These are phyloP conservation scores for Tachina lurida DNA, from an alignment of 2,888 invertebrate genomes.

Conservation along the genomic window DNA sequence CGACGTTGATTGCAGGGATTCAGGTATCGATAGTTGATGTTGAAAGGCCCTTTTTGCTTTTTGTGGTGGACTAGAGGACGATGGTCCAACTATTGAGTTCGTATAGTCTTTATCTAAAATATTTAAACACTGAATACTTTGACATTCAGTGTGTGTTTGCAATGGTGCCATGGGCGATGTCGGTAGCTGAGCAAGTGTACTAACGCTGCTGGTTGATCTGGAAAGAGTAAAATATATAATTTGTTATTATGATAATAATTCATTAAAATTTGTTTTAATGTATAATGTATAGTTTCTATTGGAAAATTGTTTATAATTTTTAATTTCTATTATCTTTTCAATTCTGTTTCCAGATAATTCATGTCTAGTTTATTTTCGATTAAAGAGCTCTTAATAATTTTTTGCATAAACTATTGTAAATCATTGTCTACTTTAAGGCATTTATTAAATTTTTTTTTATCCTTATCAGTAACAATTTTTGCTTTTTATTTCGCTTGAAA, in stretches of 20 bases:
- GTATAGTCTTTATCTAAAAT: constrained; percentile 74
- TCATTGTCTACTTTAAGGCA: constrained; percentile 31
- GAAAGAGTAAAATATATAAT: constrained; percentile 57
- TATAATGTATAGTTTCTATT: no score
- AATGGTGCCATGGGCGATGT: constrained; percentile 81
- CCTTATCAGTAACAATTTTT: constrained; percentile 25
- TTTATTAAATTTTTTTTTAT: neutral
- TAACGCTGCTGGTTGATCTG: constrained; percentile 81
- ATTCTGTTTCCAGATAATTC: no score
- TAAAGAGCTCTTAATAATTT: no score
- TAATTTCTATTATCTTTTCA: no score
- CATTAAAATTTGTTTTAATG: no score
- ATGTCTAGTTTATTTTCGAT: no score
- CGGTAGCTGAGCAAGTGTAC: constrained; percentile 78
- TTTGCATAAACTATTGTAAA: neutral
- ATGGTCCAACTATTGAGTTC: constrained; percentile 8
- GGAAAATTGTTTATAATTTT: no score
- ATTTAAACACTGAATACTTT: constrained; percentile 78
- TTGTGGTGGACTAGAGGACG: constrained; percentile 74
- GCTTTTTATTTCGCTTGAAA: neutral
- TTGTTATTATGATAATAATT: neutral
- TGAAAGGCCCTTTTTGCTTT: constrained; percentile 39
- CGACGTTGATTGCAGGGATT: constrained; percentile 65
- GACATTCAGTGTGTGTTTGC: constrained; percentile 78
- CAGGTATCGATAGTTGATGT: constrained; percentile 70